phyloP scores from a whole-genome alignment of 2,888 invertebrate genomes.

The Eupithecia subumbrata region DNA sequence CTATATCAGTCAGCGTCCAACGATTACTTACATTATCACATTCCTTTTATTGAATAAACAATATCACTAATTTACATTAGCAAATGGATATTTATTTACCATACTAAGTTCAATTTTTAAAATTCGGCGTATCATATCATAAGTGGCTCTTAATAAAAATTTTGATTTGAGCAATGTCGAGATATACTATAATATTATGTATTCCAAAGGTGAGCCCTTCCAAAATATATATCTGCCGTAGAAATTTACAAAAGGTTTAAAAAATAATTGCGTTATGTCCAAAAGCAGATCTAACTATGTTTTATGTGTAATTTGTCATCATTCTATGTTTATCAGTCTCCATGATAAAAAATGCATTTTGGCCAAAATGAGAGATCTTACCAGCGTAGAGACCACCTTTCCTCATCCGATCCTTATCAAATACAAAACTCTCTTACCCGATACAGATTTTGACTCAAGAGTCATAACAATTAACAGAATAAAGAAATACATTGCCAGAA shows the following conservation, averaged over 20 bases:
- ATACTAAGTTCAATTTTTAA: slow-evolving; percentile 69
- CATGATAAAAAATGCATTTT: slow-evolving; percentile 80
- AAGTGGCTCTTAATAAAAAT: slow-evolving; percentile 77
- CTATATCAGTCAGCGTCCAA: slow-evolving; percentile 64
- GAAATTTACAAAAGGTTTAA: slow-evolving; percentile 70
- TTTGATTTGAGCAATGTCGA: slow-evolving; percentile 80
- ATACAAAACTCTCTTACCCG: slow-evolving; percentile 60
- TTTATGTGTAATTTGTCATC: slow-evolving; percentile 73
- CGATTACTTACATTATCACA: slow-evolving; percentile 76
- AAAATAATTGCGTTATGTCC: slow-evolving; percentile 76
- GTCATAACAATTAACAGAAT: slow-evolving; percentile 39
- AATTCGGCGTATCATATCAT: slow-evolving; percentile 71
- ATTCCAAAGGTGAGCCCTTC: slow-evolving; percentile 80
- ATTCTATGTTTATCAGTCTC: slow-evolving; percentile 81
- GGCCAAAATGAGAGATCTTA: slow-evolving; percentile 80
- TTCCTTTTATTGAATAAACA: slow-evolving; percentile 72
- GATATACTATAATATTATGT: slow-evolving; percentile 69
- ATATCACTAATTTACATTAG: slow-evolving; percentile 70
- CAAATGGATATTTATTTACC: slow-evolving; percentile 72
- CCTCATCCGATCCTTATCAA: slow-evolving; percentile 36
- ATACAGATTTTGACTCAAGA: slow-evolving; percentile 68
- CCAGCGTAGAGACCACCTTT: slow-evolving; percentile 54
- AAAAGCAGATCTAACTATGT: slow-evolving; percentile 80
- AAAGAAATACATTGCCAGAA: slow-evolving; percentile 33
- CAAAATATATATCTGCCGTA: slow-evolving; percentile 78